Percentiles rank a stretch among this genome's conserved stretches.
These are phyloP conservation scores for Drosophila rhopaloa DNA, from an alignment of 1,140 invertebrate species.

Conservation along the genomic window DNA sequence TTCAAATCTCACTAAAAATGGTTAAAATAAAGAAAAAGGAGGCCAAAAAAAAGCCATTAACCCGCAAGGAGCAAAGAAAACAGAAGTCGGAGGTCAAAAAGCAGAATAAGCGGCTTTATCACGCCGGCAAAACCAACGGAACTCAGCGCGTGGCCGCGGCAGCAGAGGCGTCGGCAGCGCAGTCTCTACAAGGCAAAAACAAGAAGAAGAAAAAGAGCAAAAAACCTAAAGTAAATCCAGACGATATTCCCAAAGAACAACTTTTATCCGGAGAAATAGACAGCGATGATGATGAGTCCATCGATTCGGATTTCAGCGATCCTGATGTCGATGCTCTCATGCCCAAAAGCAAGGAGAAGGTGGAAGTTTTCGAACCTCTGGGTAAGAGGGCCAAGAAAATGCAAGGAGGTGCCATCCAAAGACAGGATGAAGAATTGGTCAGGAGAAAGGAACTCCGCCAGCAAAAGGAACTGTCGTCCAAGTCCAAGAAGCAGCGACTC, in stretches of 20 bases:
- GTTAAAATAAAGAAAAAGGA: conserved; percentile 60
- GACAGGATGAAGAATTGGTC: conserved; percentile 65
- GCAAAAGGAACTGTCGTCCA: conserved; percentile 85
- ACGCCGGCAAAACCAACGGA: conserved; percentile 69
- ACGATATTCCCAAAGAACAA: conserved; percentile 58
- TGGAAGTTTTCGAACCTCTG: conserved; percentile 40
- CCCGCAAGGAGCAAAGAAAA: conserved; percentile 88
- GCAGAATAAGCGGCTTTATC: conserved; percentile 82
- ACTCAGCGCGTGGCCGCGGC: conserved; percentile 63
- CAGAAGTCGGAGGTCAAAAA: conserved; percentile 86
- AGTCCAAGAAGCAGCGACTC: conserved; percentile 87
- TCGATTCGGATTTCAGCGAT: conserved; percentile 81
- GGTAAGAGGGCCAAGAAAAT: conserved; percentile 31
- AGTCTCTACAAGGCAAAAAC: conserved; percentile 3
- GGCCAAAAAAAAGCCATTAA: conserved; percentile 50
- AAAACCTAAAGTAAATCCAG: conserved; percentile 51
- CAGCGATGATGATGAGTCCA: conserved; percentile 74
- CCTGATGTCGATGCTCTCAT: conserved; percentile 67
- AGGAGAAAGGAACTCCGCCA: conserved; percentile 84
- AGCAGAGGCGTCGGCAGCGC: conserved; percentile 39
- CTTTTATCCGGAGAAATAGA: conserved; percentile 61
- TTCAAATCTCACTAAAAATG: conserved; percentile 39
- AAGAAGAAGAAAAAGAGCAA: conserved; percentile 43
- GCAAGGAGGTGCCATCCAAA: conserved; percentile 50
- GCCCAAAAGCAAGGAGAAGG: conserved; percentile 23